Evolutionary conservation across 2,113 vertebrate genomes (phyloP).

Genomic region (Prunella fulvescens): DNA sequence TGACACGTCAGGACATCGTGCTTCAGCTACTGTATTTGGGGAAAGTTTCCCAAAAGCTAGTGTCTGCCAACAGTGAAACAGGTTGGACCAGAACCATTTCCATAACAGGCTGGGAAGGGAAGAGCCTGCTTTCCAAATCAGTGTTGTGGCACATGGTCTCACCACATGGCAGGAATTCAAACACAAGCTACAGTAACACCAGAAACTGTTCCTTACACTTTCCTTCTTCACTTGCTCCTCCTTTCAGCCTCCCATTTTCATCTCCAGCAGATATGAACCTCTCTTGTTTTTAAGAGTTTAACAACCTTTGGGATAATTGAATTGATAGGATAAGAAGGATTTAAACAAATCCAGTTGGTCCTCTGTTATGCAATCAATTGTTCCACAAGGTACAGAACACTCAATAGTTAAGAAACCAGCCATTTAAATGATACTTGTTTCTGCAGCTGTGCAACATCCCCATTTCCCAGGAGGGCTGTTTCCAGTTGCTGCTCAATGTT

Average conservation of each 20-base stretch:
- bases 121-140: neutral
- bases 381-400: conserved; percentile 23
- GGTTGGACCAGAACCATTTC: neutral
- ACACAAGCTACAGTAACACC: neutral
- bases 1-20: fast-evolving
- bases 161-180: neutral
- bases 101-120: neutral
- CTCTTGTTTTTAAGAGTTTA: neutral
- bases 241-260: neutral
- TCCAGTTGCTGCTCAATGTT: conserved; percentile 40
- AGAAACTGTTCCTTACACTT: neutral
- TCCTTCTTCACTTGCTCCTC: neutral
- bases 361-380: conserved; percentile 43
- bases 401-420: conserved; percentile 50
- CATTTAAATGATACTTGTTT: conserved; percentile 64
- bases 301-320: neutral
- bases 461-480: conserved; percentile 52
- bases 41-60: neutral
- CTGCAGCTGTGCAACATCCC: conserved; percentile 33
- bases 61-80: neutral
- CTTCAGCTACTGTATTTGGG: neutral
- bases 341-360: conserved; percentile 6
- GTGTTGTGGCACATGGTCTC: neutral
- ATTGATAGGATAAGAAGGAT: neutral
- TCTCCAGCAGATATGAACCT: neutral